Evolutionary conservation across 2,888 invertebrate genomes (phyloP), one percentile per base, ranked within the genome.

Genomic region (Callimorpha dominula): DNA sequence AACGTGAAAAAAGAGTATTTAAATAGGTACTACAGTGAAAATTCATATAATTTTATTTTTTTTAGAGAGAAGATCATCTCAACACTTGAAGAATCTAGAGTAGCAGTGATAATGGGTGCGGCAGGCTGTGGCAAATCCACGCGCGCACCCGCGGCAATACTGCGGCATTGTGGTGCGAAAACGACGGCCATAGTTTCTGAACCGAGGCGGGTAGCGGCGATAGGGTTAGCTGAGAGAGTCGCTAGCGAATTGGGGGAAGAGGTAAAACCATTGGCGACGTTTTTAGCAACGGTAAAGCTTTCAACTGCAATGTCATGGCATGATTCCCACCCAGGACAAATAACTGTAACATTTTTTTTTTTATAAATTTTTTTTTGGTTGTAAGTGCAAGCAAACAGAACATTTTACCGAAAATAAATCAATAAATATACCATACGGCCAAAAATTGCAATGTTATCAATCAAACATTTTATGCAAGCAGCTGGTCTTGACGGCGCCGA

Each of bases 61-160:
- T 69, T 62, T 8, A 95, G 95, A 1, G 78, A 90, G 0, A 63
- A 90, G 80, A 97, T 97, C 83, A 91, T 96, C 8, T 85, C 96
- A 17, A 88, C 95, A 0, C 80, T 97, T 2, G 84, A 93, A 15
- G 81, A 92, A 0, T 96, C 96, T 77, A 95, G 95, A 50, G 96
- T 97, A 0, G 77, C 96, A 0, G 93, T 97, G 4, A 93, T 97
- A 65, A 96, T 97, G 74, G 97, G 97, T 0, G 97, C 97, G 74
- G 97, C 97, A 0, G 97, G 97, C 0, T 97, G 97, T 87, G 97
- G 97, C 0, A 97, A 97, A 87, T 97, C 97, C 43, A 97, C 97
- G 0, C 96, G 97, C 70, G 96, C 97, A 11, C 97, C 97, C 0
- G 97, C 97, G 63, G 91, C 90, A 82, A 83, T 97, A 88, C 90